These are phyloP conservation scores for Lophochroa leadbeateri DNA, from an alignment of 2,113 vertebrate genomes.

Conservation along the genomic window DNA sequence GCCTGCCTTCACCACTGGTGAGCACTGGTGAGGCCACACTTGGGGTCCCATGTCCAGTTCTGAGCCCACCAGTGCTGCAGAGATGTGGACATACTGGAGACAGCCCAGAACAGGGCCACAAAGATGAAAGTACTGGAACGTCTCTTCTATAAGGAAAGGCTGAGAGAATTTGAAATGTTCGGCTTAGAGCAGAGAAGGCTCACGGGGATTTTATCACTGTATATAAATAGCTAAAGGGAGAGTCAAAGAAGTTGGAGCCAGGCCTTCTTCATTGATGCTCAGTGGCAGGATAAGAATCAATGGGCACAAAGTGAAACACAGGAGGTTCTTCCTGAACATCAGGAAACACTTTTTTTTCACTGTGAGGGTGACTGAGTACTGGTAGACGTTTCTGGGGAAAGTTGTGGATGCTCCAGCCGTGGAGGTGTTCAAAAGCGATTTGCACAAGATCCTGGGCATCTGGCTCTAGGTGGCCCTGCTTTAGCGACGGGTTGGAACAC, in stretches of 20 bases:
- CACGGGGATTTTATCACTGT: background rate
- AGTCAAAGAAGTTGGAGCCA: fast-evolving
- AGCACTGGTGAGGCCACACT: background rate
- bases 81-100: background rate
- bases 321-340: background rate
- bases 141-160: background rate
- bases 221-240: background rate
- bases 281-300: background rate
- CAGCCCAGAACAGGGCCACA: background rate
- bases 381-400: background rate
- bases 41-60: background rate
- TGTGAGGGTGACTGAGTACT: fast-evolving
- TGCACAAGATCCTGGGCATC: background rate
- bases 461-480: fast-evolving
- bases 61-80: background rate
- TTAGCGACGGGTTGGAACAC: background rate
- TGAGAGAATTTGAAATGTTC: background rate
- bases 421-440: background rate
- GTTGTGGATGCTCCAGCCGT: background rate
- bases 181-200: background rate
- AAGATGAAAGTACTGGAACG: background rate
- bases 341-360: background rate
- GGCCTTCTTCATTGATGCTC: background rate
- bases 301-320: background rate
- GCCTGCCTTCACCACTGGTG: background rate